Base-by-base conservation (phyloP, 2,888 invertebrate genomes). In the Andrena fulva region DNA sequence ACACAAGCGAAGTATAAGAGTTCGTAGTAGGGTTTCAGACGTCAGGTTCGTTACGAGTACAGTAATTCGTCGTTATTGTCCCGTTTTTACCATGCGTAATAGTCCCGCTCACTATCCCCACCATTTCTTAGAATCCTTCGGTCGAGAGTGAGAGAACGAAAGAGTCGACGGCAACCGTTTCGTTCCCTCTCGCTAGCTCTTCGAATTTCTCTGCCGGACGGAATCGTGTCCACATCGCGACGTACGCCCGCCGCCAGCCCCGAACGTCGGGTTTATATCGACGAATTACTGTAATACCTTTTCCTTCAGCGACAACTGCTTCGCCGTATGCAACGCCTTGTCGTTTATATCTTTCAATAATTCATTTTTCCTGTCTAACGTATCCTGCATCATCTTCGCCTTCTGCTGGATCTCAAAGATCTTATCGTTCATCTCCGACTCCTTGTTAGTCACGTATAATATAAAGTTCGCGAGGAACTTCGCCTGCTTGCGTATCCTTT, bases 391-490 rank as follows among this genome's bases (percentile, higher is more conserved):
- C 1, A 64, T 10, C 52, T 81, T 83, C 8, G 16, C 60, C 60
- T 62, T 84, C 5, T 12, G 60, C 8, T 82, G 33, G 5, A 90
- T 85, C 50, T 84, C 71, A 6, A 84, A 72, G 3, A 89, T 50
- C 20, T 60, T 78, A 5, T 86, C 76, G 56, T 84, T 71, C 48
- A 91, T 87, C 6, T 82, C 79, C 0, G 31, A 48, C 2, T 82
- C 59, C 67, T 89, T 90, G 1, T 78, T 85, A 10, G 54, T 76
- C 1, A 80, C 63, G 8, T 91, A 92, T 0, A 92, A 60, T 54
- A 90, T 68, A 81, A 92, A 92, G 70, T 92, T 92, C 1, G 86
- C 73, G 2, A 92, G 73, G 7, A 89, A 87, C 60, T 90, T 89
- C 3, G 84, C 87, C 29, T 84, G 70, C 67, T 79, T 91, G 8